These are phyloP conservation scores for Fundulus diaphanus DNA, from an alignment of 2,797 vertebrate genomes.

Conservation along the genomic window DNA sequence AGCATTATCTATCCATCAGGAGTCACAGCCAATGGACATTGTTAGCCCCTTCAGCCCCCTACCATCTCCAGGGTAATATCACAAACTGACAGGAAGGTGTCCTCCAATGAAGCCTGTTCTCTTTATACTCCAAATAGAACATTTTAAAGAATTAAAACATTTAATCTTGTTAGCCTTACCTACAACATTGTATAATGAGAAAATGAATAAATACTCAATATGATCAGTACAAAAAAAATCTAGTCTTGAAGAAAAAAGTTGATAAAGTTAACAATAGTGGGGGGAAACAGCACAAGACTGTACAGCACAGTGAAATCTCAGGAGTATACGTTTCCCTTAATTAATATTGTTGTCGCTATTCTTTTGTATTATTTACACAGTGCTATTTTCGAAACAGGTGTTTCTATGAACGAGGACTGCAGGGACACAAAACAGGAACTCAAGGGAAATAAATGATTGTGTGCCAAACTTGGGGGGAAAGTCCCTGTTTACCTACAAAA, in stretches of 20 bases:
- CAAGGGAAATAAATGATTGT: conserved; percentile 56
- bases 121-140: conserved; percentile 59
- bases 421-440: conserved; percentile 49
- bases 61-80: conserved; percentile 45
- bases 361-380: conserved; percentile 39
- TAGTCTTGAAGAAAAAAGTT: conserved; percentile 6
- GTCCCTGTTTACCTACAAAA: conserved; percentile 63
- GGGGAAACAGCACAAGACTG: conserved; percentile 17
- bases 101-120: conserved; percentile 43
- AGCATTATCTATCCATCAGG: conserved; percentile 76
- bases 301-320: conserved; percentile 3
- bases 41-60: conserved; percentile 40
- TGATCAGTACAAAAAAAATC: conserved; percentile 11
- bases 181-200: not conserved
- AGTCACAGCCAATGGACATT: conserved; percentile 58
- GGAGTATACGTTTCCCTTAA: not conserved
- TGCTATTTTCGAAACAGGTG: conserved; percentile 53
- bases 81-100: conserved; percentile 49
- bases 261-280: not conserved
- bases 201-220: not conserved
- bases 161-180: conserved; percentile 1
- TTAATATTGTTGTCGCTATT: conserved; percentile 1
- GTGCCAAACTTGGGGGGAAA: conserved; percentile 48
- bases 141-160: conserved; percentile 37
- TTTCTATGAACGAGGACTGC: conserved; percentile 31